Conservation (phyloP, 2,113 vertebrate species). For the Coregonus clupeaformis region DNA sequence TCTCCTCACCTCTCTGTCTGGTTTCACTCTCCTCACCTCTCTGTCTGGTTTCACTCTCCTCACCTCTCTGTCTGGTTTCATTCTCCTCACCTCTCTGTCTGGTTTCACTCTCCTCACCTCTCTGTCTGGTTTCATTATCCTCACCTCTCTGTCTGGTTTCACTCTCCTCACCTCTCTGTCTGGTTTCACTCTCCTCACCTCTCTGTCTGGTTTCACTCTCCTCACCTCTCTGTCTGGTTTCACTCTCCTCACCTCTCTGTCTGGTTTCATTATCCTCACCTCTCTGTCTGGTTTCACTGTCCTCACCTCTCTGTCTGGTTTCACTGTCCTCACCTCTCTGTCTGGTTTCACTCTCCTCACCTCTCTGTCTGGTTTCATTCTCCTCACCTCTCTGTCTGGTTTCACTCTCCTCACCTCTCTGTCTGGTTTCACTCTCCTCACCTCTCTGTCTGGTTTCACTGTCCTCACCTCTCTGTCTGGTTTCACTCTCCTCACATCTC, state of each 20-base stretch:
- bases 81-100: slow-evolving; percentile 63
- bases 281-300: slow-evolving; percentile 27
- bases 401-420: slow-evolving; percentile 68
- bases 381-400: slow-evolving; percentile 57
- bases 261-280: slow-evolving; percentile 70
- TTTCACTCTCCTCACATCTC: slow-evolving; percentile 70
- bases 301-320: slow-evolving; percentile 53
- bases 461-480: slow-evolving; percentile 57
- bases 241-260: slow-evolving; percentile 65
- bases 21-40: slow-evolving; percentile 71
- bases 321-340: slow-evolving; percentile 62
- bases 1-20: slow-evolving; percentile 63
- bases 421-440: slow-evolving; percentile 71
- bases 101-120: slow-evolving; percentile 73
- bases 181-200: slow-evolving; percentile 73
- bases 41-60: slow-evolving; percentile 67
- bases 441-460: slow-evolving; percentile 5
- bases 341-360: slow-evolving; percentile 73
- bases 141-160: slow-evolving; percentile 43
- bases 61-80: slow-evolving; percentile 31
- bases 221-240: slow-evolving; percentile 50
- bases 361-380: slow-evolving; percentile 41
- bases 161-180: slow-evolving; percentile 64
- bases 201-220: slow-evolving; percentile 57
- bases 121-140: slow-evolving; percentile 53